Evolutionary conservation across 2,797 vertebrate genomes (phyloP).

Genomic region (Tenualosa thibaudeaui): DNA sequence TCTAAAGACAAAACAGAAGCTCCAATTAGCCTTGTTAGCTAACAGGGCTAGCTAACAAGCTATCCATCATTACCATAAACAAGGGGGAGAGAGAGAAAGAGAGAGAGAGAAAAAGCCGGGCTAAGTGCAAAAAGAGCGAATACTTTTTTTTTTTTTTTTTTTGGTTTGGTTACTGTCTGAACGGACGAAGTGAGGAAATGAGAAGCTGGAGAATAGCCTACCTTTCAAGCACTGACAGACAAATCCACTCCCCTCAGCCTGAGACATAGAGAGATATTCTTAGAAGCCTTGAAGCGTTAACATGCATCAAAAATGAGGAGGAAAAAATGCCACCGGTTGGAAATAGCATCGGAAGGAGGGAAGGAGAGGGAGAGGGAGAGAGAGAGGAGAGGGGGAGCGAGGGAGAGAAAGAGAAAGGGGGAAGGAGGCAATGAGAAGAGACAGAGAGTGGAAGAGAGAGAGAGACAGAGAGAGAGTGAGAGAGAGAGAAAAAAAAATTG

Average conservation of each 20-base stretch:
- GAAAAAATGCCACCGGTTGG: constrained; percentile 77
- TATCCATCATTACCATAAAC: not conserved
- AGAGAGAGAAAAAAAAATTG: constrained; percentile 70
- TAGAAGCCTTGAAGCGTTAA: constrained; percentile 82
- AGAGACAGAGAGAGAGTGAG: constrained; percentile 58
- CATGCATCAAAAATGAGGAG: constrained; percentile 73
- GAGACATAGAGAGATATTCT: constrained; percentile 95
- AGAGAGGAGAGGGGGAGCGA: constrained; percentile 35
- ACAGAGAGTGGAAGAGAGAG: constrained; percentile 59
- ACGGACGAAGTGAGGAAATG: not conserved
- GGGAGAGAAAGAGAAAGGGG: constrained; percentile 68
- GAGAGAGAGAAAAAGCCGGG: constrained; percentile 40
- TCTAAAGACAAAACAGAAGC: constrained; percentile 32
- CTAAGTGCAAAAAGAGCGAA: not conserved
- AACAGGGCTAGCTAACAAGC: not conserved
- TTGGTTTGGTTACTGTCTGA: not conserved
- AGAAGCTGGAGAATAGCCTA: constrained; percentile 81
- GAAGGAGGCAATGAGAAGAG: constrained; percentile 65
- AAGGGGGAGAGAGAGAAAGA: constrained; percentile 29
- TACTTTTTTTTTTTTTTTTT: not conserved
- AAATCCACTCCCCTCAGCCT: constrained; percentile 86
- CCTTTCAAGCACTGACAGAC: constrained; percentile 89
- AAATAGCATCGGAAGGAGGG: constrained; percentile 81
- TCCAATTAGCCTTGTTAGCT: constrained; percentile 67
- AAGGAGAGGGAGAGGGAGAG: constrained; percentile 62